phyloP scores from a whole-genome alignment of 2,113 vertebrate species.

The Hemibagrus wyckioides region DNA sequence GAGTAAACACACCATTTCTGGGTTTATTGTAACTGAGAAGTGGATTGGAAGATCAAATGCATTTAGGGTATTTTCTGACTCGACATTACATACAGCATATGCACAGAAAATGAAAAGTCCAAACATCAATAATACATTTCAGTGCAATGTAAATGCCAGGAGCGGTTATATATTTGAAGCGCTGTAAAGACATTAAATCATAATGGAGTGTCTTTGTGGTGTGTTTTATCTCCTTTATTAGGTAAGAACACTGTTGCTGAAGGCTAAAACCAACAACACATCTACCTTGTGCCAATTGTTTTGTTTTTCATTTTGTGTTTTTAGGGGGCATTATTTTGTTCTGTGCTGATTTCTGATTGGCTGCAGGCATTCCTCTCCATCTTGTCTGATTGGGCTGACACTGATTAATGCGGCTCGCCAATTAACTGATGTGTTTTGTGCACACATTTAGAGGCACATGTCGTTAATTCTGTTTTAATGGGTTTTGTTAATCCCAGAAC shows the following conservation, averaged over 20 bases:
- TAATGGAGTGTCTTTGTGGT: conserved; percentile 1
- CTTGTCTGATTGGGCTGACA: conserved; percentile 29
- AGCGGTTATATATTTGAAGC: conserved; percentile 12
- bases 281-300: neutral
- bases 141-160: conserved; percentile 4
- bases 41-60: neutral
- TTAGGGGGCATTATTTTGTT: neutral
- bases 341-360: neutral
- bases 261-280: conserved; percentile 17
- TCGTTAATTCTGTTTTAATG: conserved; percentile 35
- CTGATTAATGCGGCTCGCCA: conserved; percentile 42
- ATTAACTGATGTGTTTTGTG: conserved; percentile 34
- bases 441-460: neutral
- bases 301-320: neutral
- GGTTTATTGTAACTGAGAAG: neutral
- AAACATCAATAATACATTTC: conserved; percentile 30
- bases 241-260: neutral
- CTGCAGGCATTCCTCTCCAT: neutral
- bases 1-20: neutral
- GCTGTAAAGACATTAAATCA: conserved; percentile 17
- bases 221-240: conserved; percentile 7
- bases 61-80: neutral
- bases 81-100: neutral
- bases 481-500: conserved; percentile 30
- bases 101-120: conserved; percentile 17